phyloP scores from a whole-genome alignment of 2,888 invertebrate genomes.

The Papilio demoleus region DNA sequence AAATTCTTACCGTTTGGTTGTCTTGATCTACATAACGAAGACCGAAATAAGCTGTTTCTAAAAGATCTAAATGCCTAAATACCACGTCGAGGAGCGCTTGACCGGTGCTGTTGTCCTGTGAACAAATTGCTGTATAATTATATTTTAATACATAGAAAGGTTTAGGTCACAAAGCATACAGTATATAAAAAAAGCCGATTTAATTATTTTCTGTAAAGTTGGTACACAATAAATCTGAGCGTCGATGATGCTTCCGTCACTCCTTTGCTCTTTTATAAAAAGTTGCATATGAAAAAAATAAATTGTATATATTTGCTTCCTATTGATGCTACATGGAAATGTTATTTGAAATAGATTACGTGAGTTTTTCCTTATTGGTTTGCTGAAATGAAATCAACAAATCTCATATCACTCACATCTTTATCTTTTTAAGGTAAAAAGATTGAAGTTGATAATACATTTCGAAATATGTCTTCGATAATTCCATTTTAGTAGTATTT shows the following conservation, averaged over 20 bases:
- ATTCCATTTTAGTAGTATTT: not conserved
- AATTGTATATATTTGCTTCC: not conserved
- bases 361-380: conserved; percentile 17
- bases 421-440: conserved; percentile 6
- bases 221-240: too few relatives aligned
- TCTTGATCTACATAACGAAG: conserved; percentile 95
- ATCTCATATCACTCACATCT: conserved; percentile 12
- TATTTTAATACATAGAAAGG: not conserved
- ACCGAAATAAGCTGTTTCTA: conserved; percentile 98
- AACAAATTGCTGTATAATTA: not conserved
- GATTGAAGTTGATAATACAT: not conserved
- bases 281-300: not conserved
- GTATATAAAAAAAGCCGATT: too few relatives aligned
- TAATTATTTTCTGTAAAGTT: too few relatives aligned
- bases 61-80: conserved; percentile 94
- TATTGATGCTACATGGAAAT: not conserved
- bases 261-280: too few relatives aligned
- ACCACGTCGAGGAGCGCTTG: conserved; percentile 96
- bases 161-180: not conserved
- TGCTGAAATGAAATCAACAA: conserved; percentile 6
- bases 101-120: conserved; percentile 94
- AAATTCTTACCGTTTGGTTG: conserved; percentile 93
- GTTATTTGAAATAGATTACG: conserved; percentile 11
- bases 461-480: not conserved
- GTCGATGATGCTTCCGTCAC: too few relatives aligned